phyloP scores from a whole-genome alignment of 2,888 invertebrate species.

The Cecidostiba fungosa region DNA sequence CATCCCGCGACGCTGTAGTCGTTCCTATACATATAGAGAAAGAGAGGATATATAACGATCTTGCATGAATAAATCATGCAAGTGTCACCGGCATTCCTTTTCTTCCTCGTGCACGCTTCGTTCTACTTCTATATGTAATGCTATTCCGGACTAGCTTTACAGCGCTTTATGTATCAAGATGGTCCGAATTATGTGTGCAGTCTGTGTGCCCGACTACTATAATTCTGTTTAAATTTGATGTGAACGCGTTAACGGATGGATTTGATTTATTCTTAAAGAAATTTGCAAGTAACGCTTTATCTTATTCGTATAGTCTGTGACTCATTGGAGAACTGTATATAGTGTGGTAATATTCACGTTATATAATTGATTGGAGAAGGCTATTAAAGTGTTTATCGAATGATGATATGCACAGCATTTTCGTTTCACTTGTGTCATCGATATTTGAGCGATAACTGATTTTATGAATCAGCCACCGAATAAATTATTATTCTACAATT shows the following conservation, averaged over 20 bases:
- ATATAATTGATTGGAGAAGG: neutral
- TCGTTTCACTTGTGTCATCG: neutral
- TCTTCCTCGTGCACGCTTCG: neutral
- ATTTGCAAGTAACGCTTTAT: too few species aligned
- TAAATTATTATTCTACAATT: neutral
- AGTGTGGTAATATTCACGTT: neutral
- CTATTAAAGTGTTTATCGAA: neutral
- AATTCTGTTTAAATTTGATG: neutral
- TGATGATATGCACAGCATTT: neutral
- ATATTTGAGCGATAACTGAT: neutral
- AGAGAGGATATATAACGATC: constrained; percentile 44
- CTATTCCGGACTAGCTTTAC: neutral
- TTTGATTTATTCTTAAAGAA: neutral
- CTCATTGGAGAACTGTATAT: too few species aligned
- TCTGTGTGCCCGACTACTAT: neutral
- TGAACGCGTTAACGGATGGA: neutral
- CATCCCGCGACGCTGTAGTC: constrained; percentile 15
- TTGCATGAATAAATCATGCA: constrained; percentile 62
- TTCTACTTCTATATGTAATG: neutral
- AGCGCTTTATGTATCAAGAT: neutral
- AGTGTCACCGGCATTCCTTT: constrained; percentile 48
- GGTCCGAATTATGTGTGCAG: neutral
- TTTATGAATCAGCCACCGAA: neutral
- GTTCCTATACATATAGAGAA: neutral
- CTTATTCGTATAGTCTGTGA: too few species aligned